phyloP scores from a whole-genome alignment of 2,797 vertebrate genomes.

The Gymnocypris eckloni region DNA sequence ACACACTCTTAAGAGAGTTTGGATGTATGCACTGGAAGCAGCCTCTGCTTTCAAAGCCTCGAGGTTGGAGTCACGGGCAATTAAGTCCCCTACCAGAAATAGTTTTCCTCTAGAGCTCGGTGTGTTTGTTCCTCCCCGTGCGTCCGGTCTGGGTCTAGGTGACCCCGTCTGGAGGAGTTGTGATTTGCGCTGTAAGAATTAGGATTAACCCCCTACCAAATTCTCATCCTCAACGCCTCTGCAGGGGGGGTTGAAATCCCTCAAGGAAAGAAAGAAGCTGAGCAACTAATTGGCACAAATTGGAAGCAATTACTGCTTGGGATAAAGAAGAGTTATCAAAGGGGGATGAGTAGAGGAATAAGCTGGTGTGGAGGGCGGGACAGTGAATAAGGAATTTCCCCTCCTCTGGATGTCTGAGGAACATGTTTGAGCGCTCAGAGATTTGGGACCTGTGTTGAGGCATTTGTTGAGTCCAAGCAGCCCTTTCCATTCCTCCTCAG shows the following conservation, averaged over 20 bases:
- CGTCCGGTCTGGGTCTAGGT: conserved; percentile 67
- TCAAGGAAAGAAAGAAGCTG: conserved; percentile 74
- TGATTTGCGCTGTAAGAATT: conserved; percentile 65
- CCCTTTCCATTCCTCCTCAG: conserved; percentile 17
- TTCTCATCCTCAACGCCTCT: conserved; percentile 60
- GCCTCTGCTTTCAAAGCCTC: conserved; percentile 69
- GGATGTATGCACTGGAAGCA: conserved; percentile 65
- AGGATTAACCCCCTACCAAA: conserved; percentile 72
- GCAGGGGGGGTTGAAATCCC: conserved; percentile 74
- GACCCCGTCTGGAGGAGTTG: conserved; percentile 68
- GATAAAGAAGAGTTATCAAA: conserved; percentile 70
- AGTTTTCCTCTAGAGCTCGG: conserved; percentile 65
- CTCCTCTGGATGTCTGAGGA: conserved; percentile 16
- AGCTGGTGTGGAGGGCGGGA: conserved; percentile 29
- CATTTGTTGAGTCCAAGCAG: not conserved
- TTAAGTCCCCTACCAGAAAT: conserved; percentile 77
- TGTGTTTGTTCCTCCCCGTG: conserved; percentile 65
- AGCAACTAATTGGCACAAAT: conserved; percentile 81
- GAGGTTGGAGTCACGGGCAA: conserved; percentile 75
- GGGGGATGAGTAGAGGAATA: conserved; percentile 57
- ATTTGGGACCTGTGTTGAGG: conserved; percentile 11
- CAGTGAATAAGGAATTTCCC: conserved; percentile 16
- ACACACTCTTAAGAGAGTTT: conserved; percentile 65
- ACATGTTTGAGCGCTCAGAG: conserved; percentile 18
- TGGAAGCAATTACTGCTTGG: conserved; percentile 79